A percentile compares a stretch with the other conserved stretches of the same genome.
Evolutionary conservation across 2,113 vertebrate species (phyloP).

Genomic region (Mastomys natalensis): DNA sequence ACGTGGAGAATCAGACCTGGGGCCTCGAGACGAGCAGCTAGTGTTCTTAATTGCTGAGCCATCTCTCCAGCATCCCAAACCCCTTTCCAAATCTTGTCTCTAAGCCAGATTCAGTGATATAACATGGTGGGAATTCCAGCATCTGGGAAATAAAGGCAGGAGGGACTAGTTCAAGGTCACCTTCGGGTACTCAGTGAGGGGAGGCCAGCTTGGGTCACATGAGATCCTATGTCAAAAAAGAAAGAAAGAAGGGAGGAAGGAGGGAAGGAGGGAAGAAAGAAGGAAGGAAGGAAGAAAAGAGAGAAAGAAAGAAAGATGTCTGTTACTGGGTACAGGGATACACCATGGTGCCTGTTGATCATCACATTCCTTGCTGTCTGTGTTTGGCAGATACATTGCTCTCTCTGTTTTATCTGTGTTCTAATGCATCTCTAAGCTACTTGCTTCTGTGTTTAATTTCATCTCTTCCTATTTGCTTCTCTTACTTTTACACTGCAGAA

Average conservation of each 20-base stretch:
- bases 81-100: not conserved
- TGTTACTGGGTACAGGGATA: not conserved
- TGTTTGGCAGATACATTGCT: not conserved
- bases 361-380: not conserved
- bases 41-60: too few relatives aligned
- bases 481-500: conserved; percentile 53
- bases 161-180: not conserved
- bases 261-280: too few relatives aligned
- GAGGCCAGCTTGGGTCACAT: not conserved
- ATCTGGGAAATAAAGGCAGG: not conserved
- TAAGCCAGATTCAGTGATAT: not conserved
- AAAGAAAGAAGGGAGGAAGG: not conserved
- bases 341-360: not conserved
- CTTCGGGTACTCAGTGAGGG: not conserved
- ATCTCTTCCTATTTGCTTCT: conserved; percentile 59
- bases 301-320: not conserved
- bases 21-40: not conserved
- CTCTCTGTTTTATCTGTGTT: not conserved
- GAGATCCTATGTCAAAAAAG: not conserved
- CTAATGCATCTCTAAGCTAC: conserved; percentile 33
- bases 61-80: not conserved
- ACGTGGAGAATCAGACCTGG: not conserved
- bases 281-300: too few relatives aligned
- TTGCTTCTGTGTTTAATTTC: conserved; percentile 40
- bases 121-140: not conserved